A percentile compares a stretch with the other conserved stretches of the same genome.
phyloP scores from a whole-genome alignment of 2,113 vertebrate species.

The Muntiacus muntjak region DNA sequence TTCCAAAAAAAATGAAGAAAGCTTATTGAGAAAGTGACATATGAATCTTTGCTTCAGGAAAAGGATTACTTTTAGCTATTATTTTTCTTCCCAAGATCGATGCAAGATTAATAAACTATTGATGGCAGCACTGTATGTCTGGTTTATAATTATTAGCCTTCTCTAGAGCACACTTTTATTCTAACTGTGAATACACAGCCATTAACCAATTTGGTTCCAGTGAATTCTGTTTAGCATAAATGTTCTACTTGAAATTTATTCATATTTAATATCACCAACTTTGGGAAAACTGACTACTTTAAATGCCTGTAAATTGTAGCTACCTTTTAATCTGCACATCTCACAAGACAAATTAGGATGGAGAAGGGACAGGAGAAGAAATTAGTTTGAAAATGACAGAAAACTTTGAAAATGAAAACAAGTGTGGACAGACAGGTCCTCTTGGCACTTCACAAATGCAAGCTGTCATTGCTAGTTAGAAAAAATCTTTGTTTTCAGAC shows the following conservation, averaged over 20 bases:
- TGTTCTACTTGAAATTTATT: background rate
- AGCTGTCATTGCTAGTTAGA: background rate
- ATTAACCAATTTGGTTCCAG: background rate
- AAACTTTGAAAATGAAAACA: slow-evolving; percentile 32
- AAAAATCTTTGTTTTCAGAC: slow-evolving; percentile 50
- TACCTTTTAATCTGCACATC: background rate
- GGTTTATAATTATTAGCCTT: background rate
- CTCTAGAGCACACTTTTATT: background rate
- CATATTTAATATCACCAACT: background rate
- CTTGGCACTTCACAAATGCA: background rate
- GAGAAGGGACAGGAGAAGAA: background rate
- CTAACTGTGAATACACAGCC: background rate
- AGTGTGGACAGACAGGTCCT: background rate
- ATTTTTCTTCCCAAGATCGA: background rate
- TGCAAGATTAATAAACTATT: background rate
- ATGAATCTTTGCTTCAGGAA: background rate
- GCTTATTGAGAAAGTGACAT: background rate
- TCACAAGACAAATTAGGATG: background rate
- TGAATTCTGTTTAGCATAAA: background rate
- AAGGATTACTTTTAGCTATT: background rate
- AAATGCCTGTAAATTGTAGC: background rate
- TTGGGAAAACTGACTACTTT: background rate
- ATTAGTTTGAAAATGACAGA: background rate
- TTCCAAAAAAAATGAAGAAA: background rate
- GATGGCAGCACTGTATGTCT: background rate